Conservation (phyloP, 2,113 vertebrate species). For the Lepidothrix coronata region DNA sequence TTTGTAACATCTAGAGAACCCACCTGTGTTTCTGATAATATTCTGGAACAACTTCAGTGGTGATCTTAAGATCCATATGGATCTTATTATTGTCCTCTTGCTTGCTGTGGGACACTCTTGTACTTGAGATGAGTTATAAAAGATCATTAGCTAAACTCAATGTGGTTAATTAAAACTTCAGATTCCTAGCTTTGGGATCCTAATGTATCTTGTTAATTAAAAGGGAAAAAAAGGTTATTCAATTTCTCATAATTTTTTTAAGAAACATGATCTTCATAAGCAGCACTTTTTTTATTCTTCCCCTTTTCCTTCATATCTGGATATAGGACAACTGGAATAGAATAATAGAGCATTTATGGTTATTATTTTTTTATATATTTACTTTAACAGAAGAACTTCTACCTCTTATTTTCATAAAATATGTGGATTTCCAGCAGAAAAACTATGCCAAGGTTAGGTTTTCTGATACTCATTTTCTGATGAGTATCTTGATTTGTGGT, state of each 20-base stretch:
- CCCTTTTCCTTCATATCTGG: background rate
- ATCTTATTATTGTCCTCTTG: background rate
- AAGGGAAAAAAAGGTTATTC: background rate
- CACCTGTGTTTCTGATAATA: background rate
- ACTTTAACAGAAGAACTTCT: background rate
- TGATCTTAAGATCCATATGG: background rate
- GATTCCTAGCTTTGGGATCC: background rate
- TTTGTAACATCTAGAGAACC: background rate
- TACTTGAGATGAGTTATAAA: background rate
- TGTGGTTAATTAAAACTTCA: slow-evolving; percentile 44
- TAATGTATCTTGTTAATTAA: slow-evolving; percentile 25
- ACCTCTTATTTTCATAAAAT: background rate
- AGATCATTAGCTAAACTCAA: background rate
- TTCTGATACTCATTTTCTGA: background rate
- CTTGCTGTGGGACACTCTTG: background rate
- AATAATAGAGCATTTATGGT: background rate
- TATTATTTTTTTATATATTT: background rate
- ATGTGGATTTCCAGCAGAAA: background rate
- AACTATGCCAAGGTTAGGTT: background rate
- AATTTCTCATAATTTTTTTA: background rate
- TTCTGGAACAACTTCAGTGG: background rate
- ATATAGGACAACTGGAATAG: background rate
- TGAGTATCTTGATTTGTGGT: background rate
- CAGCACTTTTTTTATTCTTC: background rate
- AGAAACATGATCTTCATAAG: background rate